Base-by-base conservation (phyloP, 2,797 vertebrate species). In the Phrynocephalus vlangalii region DNA sequence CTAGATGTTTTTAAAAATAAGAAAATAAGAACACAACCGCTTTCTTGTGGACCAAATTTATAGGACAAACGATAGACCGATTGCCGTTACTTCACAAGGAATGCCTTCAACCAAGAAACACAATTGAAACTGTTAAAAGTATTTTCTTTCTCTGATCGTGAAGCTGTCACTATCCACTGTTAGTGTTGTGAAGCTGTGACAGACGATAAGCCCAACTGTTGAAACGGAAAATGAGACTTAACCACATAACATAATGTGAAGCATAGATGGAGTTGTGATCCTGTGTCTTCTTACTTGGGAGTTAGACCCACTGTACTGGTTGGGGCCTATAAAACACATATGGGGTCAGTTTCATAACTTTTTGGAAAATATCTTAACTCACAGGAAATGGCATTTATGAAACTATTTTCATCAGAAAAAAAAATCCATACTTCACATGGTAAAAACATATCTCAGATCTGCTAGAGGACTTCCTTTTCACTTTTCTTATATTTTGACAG, bases 401-500 rank as follows among this genome's bases (percentile, higher is more conserved):
- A 91, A 82, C 79, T 0, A 85, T 82, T 93, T 92, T 84, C 8
- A 90, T 20, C 84, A 72, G 63, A 52, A 60, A 86, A 91, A 90
- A 91, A 90, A 86, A 80, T 90, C 91, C 84, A 87, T 72, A 67
- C 66, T 48, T 82, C 85, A 82, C 82, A 91, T 79, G 84, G 85
- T 92, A 91, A 92, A 87, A 76, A 56, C 82, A 90, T 92, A 92
- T 93, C 95, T 94, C 90, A 83, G 92, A 90, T 83, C 71, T 89
- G 90, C 91, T 94, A 89, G 87, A 92, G 85, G 90, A 70, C 16
- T 85, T 50, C 80, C 84, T 91, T 90, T 79, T 91, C 92, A 93
- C 86, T 91, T 91, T 91, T 93, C 79, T 84, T 86, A 90, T 88
- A 86, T 26, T 91, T 94, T 87, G 89, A 80, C 92, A 91, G 87